Conservation (phyloP, 2,888 invertebrate genomes). For the Pyralis farinalis region DNA sequence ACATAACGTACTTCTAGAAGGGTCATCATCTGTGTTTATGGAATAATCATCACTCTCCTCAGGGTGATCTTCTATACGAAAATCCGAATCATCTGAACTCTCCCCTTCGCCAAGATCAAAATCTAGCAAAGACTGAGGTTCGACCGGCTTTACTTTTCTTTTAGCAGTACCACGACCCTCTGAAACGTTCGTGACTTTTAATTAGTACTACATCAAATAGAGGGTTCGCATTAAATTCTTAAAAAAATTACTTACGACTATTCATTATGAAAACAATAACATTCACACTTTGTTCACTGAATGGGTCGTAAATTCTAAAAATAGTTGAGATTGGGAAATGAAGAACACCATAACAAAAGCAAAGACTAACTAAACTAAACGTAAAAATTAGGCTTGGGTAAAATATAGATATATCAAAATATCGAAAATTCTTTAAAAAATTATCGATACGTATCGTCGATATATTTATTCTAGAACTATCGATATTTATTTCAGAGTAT, state of each 20-base stretch:
- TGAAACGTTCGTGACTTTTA: constrained; percentile 23
- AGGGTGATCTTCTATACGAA: constrained; percentile 93
- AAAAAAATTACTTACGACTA: constrained; percentile 29
- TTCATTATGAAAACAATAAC: constrained; percentile 26
- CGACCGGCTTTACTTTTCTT: constrained; percentile 89
- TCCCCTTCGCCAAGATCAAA: constrained; percentile 94
- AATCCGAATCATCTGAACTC: constrained; percentile 97
- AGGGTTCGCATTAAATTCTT: neutral
- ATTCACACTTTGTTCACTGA: too few relatives aligned
- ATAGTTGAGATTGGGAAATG: too few relatives aligned
- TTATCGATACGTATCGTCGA: too few relatives aligned
- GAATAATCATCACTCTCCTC: constrained; percentile 89
- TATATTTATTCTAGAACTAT: too few relatives aligned
- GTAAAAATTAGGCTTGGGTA: too few relatives aligned
- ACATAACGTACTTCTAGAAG: constrained; percentile 60
- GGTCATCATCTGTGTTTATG: constrained; percentile 84
- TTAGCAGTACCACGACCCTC: constrained; percentile 87
- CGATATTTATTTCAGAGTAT: too few relatives aligned
- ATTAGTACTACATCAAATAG: neutral
- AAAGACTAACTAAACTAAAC: too few relatives aligned
- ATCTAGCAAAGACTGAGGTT: constrained; percentile 87
- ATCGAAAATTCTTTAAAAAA: too few relatives aligned
- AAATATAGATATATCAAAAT: too few relatives aligned
- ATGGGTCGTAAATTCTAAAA: too few relatives aligned
- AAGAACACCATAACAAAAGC: too few relatives aligned